Evolutionary conservation across 2,888 invertebrate genomes (phyloP), one percentile per base, ranked within the genome.

Genomic region (Augochlorella aurata): DNA sequence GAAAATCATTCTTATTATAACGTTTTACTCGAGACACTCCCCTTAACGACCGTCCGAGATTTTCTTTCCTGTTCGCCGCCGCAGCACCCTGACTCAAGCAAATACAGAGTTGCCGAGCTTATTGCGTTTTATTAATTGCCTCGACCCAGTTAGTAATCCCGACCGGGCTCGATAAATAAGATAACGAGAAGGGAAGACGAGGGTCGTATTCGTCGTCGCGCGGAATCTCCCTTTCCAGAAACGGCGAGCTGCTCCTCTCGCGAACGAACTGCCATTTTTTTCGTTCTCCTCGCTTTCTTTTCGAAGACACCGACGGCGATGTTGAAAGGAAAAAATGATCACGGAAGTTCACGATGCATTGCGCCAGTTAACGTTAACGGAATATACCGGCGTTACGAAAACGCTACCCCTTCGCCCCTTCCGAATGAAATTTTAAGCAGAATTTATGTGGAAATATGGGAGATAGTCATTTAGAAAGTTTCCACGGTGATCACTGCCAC

Each of bases 101-200:
- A 82, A 83, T 79, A 81, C 81, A 74, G 58, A 75, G 83, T 66
- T 75, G 29, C 81, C 81, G 75, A 79, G 83, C 70, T 88, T 86
- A 88, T 88, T 87, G 75, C 85, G 68, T 83, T 85, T 83, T 85
- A 89, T 89, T 88, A 89, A 89, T 87, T 86, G 79, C 81, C 83
- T 65, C 82, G 87, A 88, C 82, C 87, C 73, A 86, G 81, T 89
- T 87, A 78, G 81, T 78, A 74, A 82, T 85, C 74, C 65, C 66
- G n/a, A 71, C 63, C 52, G 47, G 54, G 58, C 66, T 78, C 81
- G 81, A 87, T 82, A 77, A 85, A 81, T 79, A 78, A 79, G 77
- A 66, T 86, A 81, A 84, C 77, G 61, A 77, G 47, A 12, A 18
- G 16, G 38, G 67, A 74, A 58, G 81, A 77, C 69, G 61, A 75